Conservation (phyloP, 2,797 vertebrate genomes). For the Falco peregrinus region DNA sequence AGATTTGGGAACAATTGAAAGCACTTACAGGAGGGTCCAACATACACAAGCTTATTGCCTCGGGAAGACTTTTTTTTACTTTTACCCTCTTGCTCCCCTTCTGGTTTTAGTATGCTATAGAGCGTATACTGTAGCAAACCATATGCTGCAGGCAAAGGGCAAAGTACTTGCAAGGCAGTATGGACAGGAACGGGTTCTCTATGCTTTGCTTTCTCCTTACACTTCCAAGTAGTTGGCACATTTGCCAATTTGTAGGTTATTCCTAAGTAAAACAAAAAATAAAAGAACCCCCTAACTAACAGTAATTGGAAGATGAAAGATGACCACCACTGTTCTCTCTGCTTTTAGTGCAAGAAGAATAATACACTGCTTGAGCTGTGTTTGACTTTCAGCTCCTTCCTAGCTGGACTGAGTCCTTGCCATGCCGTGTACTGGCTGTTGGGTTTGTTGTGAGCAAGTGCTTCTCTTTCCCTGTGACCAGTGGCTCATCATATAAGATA, state of each 20-base stretch:
- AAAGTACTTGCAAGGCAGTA: neutral
- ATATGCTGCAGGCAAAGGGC: neutral
- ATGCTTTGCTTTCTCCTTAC: neutral
- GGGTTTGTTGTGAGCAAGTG: neutral
- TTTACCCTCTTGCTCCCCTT: neutral
- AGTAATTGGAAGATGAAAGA: neutral
- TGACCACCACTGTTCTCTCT: neutral
- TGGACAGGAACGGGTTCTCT: neutral
- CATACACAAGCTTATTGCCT: neutral
- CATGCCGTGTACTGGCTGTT: rapidly evolving
- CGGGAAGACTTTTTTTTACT: neutral
- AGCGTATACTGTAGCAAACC: neutral
- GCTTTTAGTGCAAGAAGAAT: neutral
- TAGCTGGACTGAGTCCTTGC: neutral
- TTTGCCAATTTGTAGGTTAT: neutral
- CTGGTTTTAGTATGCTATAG: neutral
- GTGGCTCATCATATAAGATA: neutral
- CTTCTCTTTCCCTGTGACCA: neutral
- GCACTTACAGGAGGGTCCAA: neutral
- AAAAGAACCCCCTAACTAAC: rapidly evolving
- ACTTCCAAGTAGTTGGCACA: neutral
- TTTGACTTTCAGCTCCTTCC: neutral
- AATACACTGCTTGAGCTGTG: neutral
- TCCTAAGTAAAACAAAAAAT: neutral
- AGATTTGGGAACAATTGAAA: neutral